Evolutionary conservation across 2,797 vertebrate species (phyloP), one percentile per base, ranked within the genome.

Genomic region (Catamblyrhynchus diadema): DNA sequence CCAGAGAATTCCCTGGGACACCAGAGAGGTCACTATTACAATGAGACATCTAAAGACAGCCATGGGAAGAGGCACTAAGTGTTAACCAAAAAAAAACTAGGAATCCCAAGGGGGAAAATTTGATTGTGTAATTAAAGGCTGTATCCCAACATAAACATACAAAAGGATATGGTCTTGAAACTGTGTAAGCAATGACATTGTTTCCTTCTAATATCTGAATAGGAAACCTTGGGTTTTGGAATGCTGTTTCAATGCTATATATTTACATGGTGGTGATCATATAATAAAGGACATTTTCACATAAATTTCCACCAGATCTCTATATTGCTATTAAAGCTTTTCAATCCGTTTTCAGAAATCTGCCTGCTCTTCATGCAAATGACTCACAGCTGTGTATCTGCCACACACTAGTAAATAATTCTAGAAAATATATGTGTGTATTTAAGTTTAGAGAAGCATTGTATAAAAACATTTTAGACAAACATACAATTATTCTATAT

Each of bases 361-460:
- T 83, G 81, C 41, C 72, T 66, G 25, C 77, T 90, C 71, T 84
- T 95, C 66, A 86, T 83, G 61, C 77, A 91, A 95, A 96, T 84
- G 37, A 93, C 56, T 93, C 86, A 81, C 84, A 96, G 89, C 85
- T 94, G 94, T 74, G 59, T 69, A 80, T 91, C 81, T 91, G 69
- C 51, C 72, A 89, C 37, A 83, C 24, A 79, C 66, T 56, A 95
- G 93, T 87, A 94, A 95, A 94, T 66, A 91, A 93, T 35, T 67
- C 80, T 53, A 70, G 48, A 95, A 94, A 94, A 87, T 69, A 53
- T 6, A 66, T 54, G 41, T 62, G 33, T 73, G 42, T 41, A 8
- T 87, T 87, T 78, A 92, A 87, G 67, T 85, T 92, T 59, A 85
- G 57, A 61, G 50, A 87, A 81, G 65, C 57, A 93, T 70, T 64